A percentile compares a stretch with the other conserved stretches of the same genome.
These are phyloP conservation scores for Stictonetta naevosa DNA, from an alignment of 2,113 vertebrate genomes.

Conservation along the genomic window DNA sequence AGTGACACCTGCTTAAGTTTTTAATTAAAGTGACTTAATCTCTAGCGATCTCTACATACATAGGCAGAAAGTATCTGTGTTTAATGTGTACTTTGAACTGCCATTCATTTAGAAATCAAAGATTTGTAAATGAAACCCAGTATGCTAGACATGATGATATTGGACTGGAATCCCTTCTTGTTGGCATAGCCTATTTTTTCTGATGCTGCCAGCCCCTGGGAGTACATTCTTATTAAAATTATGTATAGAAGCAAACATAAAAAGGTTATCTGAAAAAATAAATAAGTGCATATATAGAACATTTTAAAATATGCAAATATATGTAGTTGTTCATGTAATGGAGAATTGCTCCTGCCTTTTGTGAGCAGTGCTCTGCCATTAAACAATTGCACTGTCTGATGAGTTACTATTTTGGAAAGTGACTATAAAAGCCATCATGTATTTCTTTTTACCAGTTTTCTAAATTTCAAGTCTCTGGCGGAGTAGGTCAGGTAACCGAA, in stretches of 20 bases:
- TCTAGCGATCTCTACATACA: conserved; percentile 40
- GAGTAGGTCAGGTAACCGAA: not conserved
- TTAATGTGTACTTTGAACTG: conserved; percentile 64
- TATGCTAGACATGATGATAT: not conserved
- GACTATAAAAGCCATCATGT: not conserved
- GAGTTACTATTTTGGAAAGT: not conserved
- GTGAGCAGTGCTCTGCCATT: not conserved
- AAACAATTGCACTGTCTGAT: not conserved
- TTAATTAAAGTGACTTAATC: conserved; percentile 66
- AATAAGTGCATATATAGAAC: not conserved
- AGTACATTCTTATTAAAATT: not conserved
- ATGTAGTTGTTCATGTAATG: not conserved
- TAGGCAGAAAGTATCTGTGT: conserved; percentile 41
- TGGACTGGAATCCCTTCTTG: conserved; percentile 34
- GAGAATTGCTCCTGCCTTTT: not conserved
- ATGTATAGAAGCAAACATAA: not conserved
- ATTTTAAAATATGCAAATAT: not conserved
- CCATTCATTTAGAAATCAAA: conserved; percentile 59
- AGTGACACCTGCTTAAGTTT: conserved; percentile 60
- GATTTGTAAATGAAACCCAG: conserved; percentile 55
- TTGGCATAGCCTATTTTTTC: conserved; percentile 8
- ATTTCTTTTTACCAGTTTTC: not conserved
- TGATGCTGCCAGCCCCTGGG: not conserved
- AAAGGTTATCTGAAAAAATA: not conserved
- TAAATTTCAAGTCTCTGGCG: not conserved